Evolutionary conservation across 2,113 vertebrate genomes (phyloP).

Genomic region (Nymphicus hollandicus): DNA sequence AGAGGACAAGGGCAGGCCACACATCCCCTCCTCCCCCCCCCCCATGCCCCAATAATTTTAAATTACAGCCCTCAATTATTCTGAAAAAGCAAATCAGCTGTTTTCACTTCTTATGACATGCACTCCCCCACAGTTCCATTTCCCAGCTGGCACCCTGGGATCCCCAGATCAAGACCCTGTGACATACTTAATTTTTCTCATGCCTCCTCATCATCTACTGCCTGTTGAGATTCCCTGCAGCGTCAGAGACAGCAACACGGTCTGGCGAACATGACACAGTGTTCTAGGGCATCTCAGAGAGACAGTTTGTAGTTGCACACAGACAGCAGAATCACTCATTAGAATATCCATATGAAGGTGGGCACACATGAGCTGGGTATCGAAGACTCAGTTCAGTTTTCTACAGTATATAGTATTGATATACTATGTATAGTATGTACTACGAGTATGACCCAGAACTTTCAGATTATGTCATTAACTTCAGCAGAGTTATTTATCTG

Average conservation of each 20-base stretch:
- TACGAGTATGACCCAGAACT: background rate
- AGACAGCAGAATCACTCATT: background rate
- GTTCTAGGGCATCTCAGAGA: background rate
- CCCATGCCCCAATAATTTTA: background rate
- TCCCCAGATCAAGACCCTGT: background rate
- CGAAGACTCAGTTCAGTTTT: background rate
- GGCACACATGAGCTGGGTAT: background rate
- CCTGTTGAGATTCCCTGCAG: background rate
- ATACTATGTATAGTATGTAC: too few species aligned
- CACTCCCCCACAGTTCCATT: background rate
- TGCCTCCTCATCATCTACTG: background rate
- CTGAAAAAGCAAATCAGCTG: background rate
- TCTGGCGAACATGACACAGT: background rate
- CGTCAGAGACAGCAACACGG: accelerated
- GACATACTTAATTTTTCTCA: background rate
- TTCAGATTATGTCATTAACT: background rate
- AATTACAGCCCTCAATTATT: background rate
- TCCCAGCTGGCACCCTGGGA: background rate
- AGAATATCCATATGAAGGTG: background rate
- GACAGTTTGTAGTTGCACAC: accelerated
- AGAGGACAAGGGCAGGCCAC: background rate
- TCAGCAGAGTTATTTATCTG: background rate
- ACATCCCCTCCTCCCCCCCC: too few species aligned
- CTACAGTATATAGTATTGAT: background rate
- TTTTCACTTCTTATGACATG: background rate